Evolutionary conservation across 2,113 vertebrate species (phyloP), one percentile per base, ranked within the genome.

Genomic region (Corythaixoides concolor): DNA sequence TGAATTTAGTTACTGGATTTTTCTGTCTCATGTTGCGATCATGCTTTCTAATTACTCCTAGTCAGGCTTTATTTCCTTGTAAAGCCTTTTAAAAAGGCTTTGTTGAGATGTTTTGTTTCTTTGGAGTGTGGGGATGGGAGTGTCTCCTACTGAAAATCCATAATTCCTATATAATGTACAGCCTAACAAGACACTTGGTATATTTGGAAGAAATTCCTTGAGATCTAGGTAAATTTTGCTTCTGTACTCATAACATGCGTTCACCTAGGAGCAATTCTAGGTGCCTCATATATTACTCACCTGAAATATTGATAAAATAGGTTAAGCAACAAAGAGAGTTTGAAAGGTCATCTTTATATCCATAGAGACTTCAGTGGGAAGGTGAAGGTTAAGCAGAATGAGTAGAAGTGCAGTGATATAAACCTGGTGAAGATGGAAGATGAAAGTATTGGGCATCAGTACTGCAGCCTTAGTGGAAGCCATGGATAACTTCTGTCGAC

Each of bases 401-500:
- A 55, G 39, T 37, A 68, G 37, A 23, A 81, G 11, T 35, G 32
- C 30, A 81, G 56, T 37, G 23, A 8, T 79, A 15, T 8, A 72
- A 58, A 18, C 15, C 16, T 27, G 23, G 11, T 1, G 1, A 37
- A 63, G n/a, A 3, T 67, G 13, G 26, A 88, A 82, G 32, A 21
- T 2, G 0, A 15, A 74, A 63, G 7, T 73, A 20, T 56, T 7
- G 1, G 23, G 17, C 3, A 41, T 84, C 15, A 18, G 8, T 79
- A 27, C 22, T 84, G 45, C 26, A 49, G 62, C 4, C 62, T 75
- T 86, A 59, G 22, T 56, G 8, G n/a, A 72, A 88, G 18, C 6
- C 2, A 5, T 20, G 32, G 47, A 37, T 35, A 30, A 56, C 8
- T 73, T 56, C 19, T 59, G 19, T 50, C 83, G n/a, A 21, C 8